Conservation (phyloP, 2,797 vertebrate genomes). For the Mormyrops attenuatus region DNA sequence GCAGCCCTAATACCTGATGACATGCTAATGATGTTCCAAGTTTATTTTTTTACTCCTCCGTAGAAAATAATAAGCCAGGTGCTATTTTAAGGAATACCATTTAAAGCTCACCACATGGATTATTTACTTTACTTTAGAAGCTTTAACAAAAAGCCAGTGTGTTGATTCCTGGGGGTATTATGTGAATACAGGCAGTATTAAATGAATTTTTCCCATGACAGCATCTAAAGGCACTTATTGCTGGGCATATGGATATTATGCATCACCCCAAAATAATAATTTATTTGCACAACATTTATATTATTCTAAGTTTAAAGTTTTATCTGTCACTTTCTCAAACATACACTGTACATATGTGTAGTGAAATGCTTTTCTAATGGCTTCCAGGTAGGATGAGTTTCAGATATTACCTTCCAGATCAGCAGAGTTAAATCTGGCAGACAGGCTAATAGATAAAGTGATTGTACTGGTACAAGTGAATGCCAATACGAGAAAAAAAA, state of each 20-base stretch:
- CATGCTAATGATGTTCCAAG: neutral
- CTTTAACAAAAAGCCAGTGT: neutral
- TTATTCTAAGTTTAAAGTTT: neutral
- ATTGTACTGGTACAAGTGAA: neutral
- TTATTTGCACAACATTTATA: neutral
- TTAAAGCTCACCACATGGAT: neutral
- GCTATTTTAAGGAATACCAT: neutral
- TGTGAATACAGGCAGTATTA: neutral
- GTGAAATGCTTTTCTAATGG: neutral
- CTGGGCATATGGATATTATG: neutral
- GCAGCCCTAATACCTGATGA: neutral
- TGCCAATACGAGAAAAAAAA: neutral
- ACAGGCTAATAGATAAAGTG: neutral
- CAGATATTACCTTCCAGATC: neutral
- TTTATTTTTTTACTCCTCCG: neutral
- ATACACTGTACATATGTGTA: neutral
- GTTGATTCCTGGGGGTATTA: neutral
- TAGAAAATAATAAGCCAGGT: neutral
- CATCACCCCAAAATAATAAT: neutral
- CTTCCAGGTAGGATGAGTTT: neutral
- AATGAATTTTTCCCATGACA: neutral
- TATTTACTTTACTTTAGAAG: neutral
- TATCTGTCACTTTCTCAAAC: neutral
- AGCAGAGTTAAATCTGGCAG: neutral
- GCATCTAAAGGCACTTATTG: neutral